phyloP scores from a whole-genome alignment of 2,888 invertebrate species.

The Oeneis ivallda region DNA sequence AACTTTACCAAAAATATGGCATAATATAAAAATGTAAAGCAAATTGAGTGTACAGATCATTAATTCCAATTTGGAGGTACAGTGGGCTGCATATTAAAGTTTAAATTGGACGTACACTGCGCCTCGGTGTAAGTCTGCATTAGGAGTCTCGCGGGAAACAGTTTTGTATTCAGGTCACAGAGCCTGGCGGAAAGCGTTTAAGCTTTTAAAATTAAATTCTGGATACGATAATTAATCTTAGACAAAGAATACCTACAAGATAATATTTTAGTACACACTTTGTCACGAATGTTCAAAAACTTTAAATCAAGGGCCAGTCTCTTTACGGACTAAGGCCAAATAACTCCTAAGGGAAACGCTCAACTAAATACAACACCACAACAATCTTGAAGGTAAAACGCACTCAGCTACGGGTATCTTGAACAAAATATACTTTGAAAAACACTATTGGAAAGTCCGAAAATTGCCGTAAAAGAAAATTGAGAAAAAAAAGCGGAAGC shows the following conservation, averaged over 20 bases:
- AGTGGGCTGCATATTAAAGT: constrained; percentile 76
- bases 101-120: constrained; percentile 77
- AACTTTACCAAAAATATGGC: constrained; percentile 15
- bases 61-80: constrained; percentile 72
- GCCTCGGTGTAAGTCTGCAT: constrained; percentile 76
- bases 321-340: no score
- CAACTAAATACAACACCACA: no score
- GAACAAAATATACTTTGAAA: no score
- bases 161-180: constrained; percentile 40
- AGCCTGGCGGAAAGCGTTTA: constrained; percentile 22
- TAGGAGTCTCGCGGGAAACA: constrained; percentile 64
- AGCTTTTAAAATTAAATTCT: neutral
- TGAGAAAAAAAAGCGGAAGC: no score
- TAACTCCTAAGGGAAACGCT: no score
- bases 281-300: no score
- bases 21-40: constrained; percentile 16
- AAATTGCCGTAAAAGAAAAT: no score
- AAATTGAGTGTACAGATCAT: constrained; percentile 60
- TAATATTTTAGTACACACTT: neutral
- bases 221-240: neutral
- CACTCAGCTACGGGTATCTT: no score
- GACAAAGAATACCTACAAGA: neutral
- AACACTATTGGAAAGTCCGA: no score
- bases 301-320: no score
- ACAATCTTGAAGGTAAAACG: no score